Evolutionary conservation across 2,888 invertebrate species (phyloP).

Genomic region (Campaea margaritaria): DNA sequence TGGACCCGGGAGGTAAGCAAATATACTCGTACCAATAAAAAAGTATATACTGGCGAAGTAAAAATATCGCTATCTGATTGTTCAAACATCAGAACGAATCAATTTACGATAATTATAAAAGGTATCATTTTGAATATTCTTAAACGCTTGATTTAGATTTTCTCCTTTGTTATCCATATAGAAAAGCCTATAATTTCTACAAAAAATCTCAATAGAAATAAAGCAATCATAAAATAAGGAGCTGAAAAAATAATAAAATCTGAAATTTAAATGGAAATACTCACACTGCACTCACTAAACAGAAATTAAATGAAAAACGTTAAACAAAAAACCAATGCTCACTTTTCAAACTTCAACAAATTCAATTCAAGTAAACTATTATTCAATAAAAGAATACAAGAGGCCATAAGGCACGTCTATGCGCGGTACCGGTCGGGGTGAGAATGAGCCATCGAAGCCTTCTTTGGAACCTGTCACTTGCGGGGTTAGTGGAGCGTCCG

Average conservation of each 20-base stretch:
- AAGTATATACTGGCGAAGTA: too few species aligned
- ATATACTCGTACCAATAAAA: too few species aligned
- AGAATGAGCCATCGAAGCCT: slow-evolving; percentile 63
- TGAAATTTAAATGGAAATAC: slow-evolving; percentile 12
- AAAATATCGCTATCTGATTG: too few species aligned
- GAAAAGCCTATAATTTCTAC: too few species aligned
- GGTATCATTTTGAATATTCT: too few species aligned
- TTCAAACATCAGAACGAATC: too few species aligned
- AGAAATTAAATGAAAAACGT: neutral
- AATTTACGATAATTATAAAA: too few species aligned
- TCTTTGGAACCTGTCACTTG: slow-evolving; percentile 36
- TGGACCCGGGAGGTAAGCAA: too few species aligned
- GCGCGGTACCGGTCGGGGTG: slow-evolving; percentile 60
- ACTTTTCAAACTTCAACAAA: slow-evolving; percentile 8
- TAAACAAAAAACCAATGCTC: slow-evolving; percentile 2
- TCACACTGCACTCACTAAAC: slow-evolving; percentile 21
- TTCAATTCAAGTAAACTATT: neutral
- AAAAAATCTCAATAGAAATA: neutral
- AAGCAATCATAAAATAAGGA: slow-evolving; percentile 16
- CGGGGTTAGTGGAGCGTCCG: slow-evolving; percentile 11
- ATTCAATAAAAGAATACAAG: neutral
- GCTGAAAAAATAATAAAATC: slow-evolving; percentile 21
- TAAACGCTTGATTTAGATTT: too few species aligned
- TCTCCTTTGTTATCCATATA: too few species aligned
- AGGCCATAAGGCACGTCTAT: slow-evolving; percentile 52